Base-by-base conservation (phyloP, 2,797 vertebrate genomes). In the Meda fulgida region DNA sequence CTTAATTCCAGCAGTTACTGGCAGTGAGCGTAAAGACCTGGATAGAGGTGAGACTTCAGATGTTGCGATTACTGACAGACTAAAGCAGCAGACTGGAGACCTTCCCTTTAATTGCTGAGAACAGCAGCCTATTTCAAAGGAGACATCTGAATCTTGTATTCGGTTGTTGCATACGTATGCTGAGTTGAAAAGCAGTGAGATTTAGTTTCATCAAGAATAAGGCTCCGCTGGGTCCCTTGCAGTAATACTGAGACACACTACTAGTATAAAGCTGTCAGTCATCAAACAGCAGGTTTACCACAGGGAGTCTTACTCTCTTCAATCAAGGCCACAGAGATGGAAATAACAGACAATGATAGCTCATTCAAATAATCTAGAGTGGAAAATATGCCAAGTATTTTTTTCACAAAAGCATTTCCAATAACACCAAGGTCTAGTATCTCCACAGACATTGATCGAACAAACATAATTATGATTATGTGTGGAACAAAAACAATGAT, bases 61-160 rank as follows among this genome's bases (percentile, higher is more conserved):
- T 21, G 18, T 29, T 10, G 16, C 83, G 53, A 83, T 86, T 80
- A 81, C 87, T 88, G 60, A 58, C 87, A 34, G 80, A 66, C 69
- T 86, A 65, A 83, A 75, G 70, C 70, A 36, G 14, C 40, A 51
- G 58, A 63, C 70, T 65, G 40, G 40, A 83, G 38, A 75, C 70
- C 43, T 85, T 85, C 23, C n/a, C 58, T 80, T 80, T 80, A 80
- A 79, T 55, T 55, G 78, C 55, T 75, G 65, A 75, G 71, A 75
- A 48, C 36, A 34, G 46, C 58, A 80, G 58, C 29, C 40, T 55
- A 43, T 75, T 85, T 81, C 46, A 85, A 80, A 80, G n/a, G 14
- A 53, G 14, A 66, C 29, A 66, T 76, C 43, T 38, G 23, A 76
- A 66, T 76, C 60, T 66, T 9, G 11, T 26, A 21, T 76, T 76